Base-by-base conservation (phyloP, 2,113 vertebrate genomes). In the Prietella phreatophila region DNA sequence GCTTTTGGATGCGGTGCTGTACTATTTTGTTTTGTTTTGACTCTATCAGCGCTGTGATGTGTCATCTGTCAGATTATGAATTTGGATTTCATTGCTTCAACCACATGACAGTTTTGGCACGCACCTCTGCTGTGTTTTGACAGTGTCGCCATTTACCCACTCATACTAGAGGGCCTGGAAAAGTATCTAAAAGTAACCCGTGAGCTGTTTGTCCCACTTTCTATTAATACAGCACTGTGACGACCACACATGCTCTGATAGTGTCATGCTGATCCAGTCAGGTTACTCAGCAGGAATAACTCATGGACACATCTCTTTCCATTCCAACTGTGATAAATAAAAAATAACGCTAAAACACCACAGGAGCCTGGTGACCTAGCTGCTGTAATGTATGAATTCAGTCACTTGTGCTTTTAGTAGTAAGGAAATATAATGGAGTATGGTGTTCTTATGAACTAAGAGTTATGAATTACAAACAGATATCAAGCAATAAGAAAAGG, bases 181-280 rank as follows among this genome's bases (percentile, higher is more conserved):
- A 84, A 88, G 80, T 80, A 85, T 92, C 93, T 91, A 91, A 91
- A 94, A 91, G 90, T 92, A 91, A 93, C 88, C 91, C 84, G 88
- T 89, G 92, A 92, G 89, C 90, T 92, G 92, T 93, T 91, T 94
- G 95, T 88, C 93, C 94, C 94, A 94, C 94, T 94, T 95, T 95
- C 95, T 95, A 96, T 92, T 91, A 93, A 94, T 95, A 92, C n/a
- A 94, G 86, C 60, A 42, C 85, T 33, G 90, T 91, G 90, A 92
- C 91, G 86, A 79, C 36, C 73, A 83, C 58, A 47, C 67, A 90
- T 30, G 78, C 86, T 60, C 83, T 69, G 84, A 86, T 53, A 83
- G 63, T 19, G 47, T 80, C 86, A 87, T 19, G 63, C 83, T 69
- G 56, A 84, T 78, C 53, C 82, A 83, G 50, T 83, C 82, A 55